Evolutionary conservation across 2,113 vertebrate genomes (phyloP), one percentile per base, ranked within the genome.

Genomic region (Heterotilapia buettikoferi): DNA sequence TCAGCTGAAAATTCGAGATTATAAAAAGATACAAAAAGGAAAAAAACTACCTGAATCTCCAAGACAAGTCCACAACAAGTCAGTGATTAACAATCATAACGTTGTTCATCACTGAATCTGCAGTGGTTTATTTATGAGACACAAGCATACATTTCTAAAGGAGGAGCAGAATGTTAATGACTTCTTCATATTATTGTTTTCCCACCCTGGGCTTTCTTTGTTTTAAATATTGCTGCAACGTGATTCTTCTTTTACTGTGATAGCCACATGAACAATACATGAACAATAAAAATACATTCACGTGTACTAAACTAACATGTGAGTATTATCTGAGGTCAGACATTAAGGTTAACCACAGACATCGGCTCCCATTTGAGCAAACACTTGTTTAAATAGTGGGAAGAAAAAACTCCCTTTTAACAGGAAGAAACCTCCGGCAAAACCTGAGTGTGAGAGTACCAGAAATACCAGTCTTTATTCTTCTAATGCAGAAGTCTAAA

Each of bases 51-150:
- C 12, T 81, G 52, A 52, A 40, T 4, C 9, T 45, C 47, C 19
- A 63, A 40, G 50, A 84, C 16, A n/a, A 87, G 79, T 86, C 86
- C 38, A 73, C 6, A 6, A 66, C 33, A 66, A 38, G 33, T 38
- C 61, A 8, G 6, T 5, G 61, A 66, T 21, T 66, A 21, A 38
- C 33, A 66, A 2, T 7, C 61, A 36, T 12, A 66, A 36, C 0
- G 1, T n/a, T 66, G 6, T 68, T 57, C 80, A 36, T 66, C 24
- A 7, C 31, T 73, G 88, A 85, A 85, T 82, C 59, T 81, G 29
- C 10, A 4, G 53, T 93, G 82, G 40, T 79, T 93, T 90, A 92
- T 95, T 24, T 88, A 94, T 84, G 50, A 89, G 54, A 11, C 33
- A 85, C 84, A 85, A 47, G 68, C 43, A 84, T 50, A 83, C 61